These are phyloP conservation scores for Macaria notata DNA, from an alignment of 2,888 invertebrate species.

Conservation along the genomic window DNA sequence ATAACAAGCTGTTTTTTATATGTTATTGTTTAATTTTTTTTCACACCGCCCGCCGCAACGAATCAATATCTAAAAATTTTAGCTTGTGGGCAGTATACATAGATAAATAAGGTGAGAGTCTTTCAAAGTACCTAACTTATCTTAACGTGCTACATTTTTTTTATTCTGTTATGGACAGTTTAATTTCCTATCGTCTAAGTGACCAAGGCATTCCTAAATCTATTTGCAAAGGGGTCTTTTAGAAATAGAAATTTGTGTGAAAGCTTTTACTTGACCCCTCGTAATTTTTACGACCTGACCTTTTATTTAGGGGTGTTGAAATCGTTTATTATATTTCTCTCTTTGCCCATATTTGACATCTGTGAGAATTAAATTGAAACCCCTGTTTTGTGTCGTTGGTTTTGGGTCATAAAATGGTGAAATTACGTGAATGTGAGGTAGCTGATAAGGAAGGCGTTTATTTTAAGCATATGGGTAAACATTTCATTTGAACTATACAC, in stretches of 20 bases:
- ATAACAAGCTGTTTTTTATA: too few relatives aligned
- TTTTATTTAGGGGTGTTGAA: slow-evolving; percentile 24
- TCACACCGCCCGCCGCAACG: too few relatives aligned
- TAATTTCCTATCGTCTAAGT: slow-evolving; percentile 38
- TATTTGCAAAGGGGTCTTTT: slow-evolving; percentile 38
- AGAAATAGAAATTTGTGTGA: slow-evolving; percentile 28
- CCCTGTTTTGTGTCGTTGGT: slow-evolving; percentile 23
- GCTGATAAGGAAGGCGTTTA: neutral
- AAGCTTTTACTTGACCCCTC: slow-evolving; percentile 28
- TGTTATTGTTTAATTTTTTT: too few relatives aligned
- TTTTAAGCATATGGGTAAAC: neutral
- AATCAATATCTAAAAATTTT: too few relatives aligned
- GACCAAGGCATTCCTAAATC: slow-evolving; percentile 38
- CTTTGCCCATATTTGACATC: slow-evolving; percentile 29
- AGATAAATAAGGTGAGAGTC: too few relatives aligned
- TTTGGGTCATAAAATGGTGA: slow-evolving; percentile 21
- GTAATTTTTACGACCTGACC: slow-evolving; percentile 31
- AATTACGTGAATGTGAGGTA: slow-evolving; percentile 5
- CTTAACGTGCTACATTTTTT: slow-evolving; percentile 22
- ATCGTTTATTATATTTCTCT: slow-evolving; percentile 24
- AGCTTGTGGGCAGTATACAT: too few relatives aligned
- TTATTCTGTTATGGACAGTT: slow-evolving; percentile 35
- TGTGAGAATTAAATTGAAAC: slow-evolving; percentile 31
- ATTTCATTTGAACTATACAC: too few relatives aligned
- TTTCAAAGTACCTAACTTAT: too few relatives aligned